These are phyloP conservation scores for Siderastrea siderea DNA, from an alignment of 92 coral and sea anemone species.

Conservation along the genomic window DNA sequence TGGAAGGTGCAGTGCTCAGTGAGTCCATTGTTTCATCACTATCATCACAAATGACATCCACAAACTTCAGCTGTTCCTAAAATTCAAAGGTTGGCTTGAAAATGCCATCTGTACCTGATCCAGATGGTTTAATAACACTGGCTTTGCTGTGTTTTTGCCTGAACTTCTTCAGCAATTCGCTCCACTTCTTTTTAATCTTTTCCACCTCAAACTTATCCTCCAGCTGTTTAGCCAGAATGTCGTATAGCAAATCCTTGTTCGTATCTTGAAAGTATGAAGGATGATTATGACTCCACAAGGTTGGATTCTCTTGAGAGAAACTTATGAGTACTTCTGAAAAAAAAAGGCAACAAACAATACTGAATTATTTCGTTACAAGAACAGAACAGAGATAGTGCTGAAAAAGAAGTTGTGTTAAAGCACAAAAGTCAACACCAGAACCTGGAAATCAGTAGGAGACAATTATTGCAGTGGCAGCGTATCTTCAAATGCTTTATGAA, in stretches of 20 bases:
- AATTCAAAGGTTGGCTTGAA: slow-evolving; percentile 35
- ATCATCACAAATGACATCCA: slow-evolving; percentile 22
- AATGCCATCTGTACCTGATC: slow-evolving; percentile 21
- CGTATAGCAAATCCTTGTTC: slow-evolving; percentile 44
- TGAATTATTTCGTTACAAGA: neutral
- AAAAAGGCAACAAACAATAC: neutral
- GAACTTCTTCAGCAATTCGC: slow-evolving; percentile 18
- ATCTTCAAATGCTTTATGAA: no score
- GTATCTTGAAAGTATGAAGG: slow-evolving; percentile 15
- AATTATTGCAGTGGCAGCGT: no score
- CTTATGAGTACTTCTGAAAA: slow-evolving; percentile 17
- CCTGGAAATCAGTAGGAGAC: no score
- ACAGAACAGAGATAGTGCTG: no score
- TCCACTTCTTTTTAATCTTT: slow-evolving; percentile 37
- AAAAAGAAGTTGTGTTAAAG: no score
- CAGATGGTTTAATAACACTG: slow-evolving; percentile 25
- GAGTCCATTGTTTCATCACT: slow-evolving; percentile 44
- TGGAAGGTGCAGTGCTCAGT: neutral
- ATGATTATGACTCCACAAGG: slow-evolving; percentile 34
- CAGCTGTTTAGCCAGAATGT: slow-evolving; percentile 35
- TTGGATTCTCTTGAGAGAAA: slow-evolving; percentile 30
- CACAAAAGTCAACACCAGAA: no score
- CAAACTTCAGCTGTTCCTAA: slow-evolving; percentile 39
- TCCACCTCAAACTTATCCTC: slow-evolving; percentile 29
- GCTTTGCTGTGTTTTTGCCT: slow-evolving; percentile 38